These are phyloP conservation scores for Brachypodius melanocephalos DNA, from an alignment of 2,113 vertebrate genomes.

Conservation along the genomic window DNA sequence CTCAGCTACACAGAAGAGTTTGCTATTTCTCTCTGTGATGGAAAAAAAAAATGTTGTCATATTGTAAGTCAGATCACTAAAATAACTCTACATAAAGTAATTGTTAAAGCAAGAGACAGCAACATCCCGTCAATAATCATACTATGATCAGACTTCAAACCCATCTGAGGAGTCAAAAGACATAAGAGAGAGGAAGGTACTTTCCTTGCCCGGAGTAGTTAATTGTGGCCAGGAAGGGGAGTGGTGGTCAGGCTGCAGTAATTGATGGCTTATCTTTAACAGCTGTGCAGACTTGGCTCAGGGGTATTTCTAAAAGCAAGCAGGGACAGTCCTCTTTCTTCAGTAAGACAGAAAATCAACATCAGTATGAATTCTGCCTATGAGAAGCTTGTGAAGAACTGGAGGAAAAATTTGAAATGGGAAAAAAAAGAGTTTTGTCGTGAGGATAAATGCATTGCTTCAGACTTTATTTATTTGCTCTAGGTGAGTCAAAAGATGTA, in stretches of 20 bases:
- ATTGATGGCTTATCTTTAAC: background rate
- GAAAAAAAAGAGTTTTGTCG: background rate
- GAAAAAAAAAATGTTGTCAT: background rate
- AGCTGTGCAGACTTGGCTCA: background rate
- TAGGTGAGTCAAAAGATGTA: background rate
- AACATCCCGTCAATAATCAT: background rate
- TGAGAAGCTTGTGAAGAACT: background rate
- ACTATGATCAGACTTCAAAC: background rate
- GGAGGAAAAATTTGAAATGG: background rate
- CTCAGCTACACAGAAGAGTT: background rate
- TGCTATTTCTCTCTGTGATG: background rate
- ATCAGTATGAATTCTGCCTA: fast-evolving
- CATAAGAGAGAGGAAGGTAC: background rate
- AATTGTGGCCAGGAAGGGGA: background rate
- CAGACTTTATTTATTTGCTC: background rate
- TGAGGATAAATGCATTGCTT: background rate
- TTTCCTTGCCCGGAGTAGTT: background rate
- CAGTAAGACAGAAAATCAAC: background rate
- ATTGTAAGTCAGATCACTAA: background rate
- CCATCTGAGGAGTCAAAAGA: background rate
- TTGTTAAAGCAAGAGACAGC: background rate
- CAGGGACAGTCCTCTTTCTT: fast-evolving
- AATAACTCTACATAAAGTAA: background rate
- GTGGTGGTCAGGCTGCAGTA: background rate
- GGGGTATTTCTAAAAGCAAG: background rate